Evolutionary conservation across 2,888 invertebrate species (phyloP).

Genomic region (Flexamia atlantica): DNA sequence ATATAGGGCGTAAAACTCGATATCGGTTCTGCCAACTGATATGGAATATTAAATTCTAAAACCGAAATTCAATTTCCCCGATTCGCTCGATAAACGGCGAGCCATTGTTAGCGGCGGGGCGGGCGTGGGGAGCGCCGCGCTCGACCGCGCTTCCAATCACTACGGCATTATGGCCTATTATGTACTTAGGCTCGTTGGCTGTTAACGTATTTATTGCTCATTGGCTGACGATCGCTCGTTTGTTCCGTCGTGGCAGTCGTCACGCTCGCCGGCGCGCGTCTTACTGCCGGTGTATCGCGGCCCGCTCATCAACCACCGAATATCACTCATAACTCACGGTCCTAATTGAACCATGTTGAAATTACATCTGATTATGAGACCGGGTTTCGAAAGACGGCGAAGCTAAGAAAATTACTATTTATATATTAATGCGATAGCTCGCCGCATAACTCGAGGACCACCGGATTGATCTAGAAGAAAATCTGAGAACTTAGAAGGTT

Average conservation of each 20-base stretch:
- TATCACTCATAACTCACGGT: no score
- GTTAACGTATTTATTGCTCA: conserved; percentile 49
- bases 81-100: conserved; percentile 17
- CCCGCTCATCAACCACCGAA: no score
- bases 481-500: no score
- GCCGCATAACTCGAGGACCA: no score
- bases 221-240: conserved; percentile 27
- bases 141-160: conserved; percentile 27
- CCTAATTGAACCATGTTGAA: no score
- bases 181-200: conserved; percentile 25
- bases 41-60: conserved; percentile 42
- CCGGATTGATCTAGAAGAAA: no score
- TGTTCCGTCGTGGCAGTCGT: conserved; percentile 31
- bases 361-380: no score
- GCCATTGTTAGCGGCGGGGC: neutral
- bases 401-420: no score
- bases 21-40: conserved; percentile 11
- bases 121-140: neutral
- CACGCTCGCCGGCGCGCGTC: conserved; percentile 17
- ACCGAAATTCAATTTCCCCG: conserved; percentile 48
- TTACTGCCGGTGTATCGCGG: neutral
- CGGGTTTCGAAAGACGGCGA: no score
- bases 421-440: no score
- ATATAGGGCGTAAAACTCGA: neutral
- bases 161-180: conserved; percentile 43